Evolutionary conservation across 1,140 invertebrate species (phyloP).

Genomic region (Euura lappo): DNA sequence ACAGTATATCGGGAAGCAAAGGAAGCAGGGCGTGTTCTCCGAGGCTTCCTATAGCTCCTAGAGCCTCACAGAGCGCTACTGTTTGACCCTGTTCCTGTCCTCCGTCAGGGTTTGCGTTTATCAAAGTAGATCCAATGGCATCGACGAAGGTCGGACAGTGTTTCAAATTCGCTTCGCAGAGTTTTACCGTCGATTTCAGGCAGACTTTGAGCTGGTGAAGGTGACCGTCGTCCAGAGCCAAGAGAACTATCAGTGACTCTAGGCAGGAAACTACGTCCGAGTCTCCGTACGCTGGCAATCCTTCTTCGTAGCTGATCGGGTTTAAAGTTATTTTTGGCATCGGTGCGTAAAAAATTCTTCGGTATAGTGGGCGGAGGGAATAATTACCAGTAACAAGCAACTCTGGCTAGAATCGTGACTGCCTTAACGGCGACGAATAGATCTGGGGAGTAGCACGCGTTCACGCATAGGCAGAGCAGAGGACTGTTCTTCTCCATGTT

Average conservation of each 20-base stretch:
- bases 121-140: constrained; percentile 64
- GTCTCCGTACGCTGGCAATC: constrained; percentile 66
- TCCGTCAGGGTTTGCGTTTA: constrained; percentile 48
- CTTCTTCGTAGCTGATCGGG: constrained; percentile 68
- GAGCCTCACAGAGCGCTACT: constrained; percentile 67
- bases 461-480: constrained; percentile 48
- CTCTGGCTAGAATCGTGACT: constrained; percentile 69
- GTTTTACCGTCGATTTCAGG: constrained; percentile 72
- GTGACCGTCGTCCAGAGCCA: constrained; percentile 62
- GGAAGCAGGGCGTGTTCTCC: constrained; percentile 65
- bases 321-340: constrained; percentile 15
- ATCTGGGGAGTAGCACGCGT: constrained; percentile 68
- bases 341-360: constrained; percentile 17
- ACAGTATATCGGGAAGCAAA: constrained; percentile 65
- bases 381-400: constrained; percentile 70
- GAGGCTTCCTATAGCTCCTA: constrained; percentile 76
- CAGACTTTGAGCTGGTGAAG: constrained; percentile 68
- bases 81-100: constrained; percentile 49
- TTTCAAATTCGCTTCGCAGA: constrained; percentile 67
- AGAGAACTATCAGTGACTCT: constrained; percentile 74
- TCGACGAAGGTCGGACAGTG: constrained; percentile 70
- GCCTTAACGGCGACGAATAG: constrained; percentile 71
- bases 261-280: constrained; percentile 69
- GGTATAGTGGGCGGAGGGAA: not conserved
- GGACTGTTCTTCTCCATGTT: constrained; percentile 55